These are phyloP conservation scores for Cremastinae sp. DNA, from an alignment of 2,888 invertebrate genomes.

Conservation along the genomic window DNA sequence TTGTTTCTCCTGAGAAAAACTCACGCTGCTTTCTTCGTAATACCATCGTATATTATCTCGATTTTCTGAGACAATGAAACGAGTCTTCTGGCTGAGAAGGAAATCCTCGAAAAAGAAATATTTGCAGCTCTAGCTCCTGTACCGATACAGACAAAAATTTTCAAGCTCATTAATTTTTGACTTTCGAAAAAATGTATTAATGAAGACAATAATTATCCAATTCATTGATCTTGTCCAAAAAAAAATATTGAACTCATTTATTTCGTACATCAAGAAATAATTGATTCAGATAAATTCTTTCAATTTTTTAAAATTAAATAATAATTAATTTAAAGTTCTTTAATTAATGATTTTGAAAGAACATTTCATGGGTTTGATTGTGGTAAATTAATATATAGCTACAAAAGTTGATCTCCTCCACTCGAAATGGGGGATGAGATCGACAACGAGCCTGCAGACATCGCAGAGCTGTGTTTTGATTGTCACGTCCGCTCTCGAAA, in stretches of 20 bases:
- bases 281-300: too few species aligned
- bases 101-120: conserved; percentile 16
- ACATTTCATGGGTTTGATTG: not conserved
- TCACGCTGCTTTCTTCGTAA: conserved; percentile 3
- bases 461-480: conserved; percentile 28
- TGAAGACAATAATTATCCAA: too few species aligned
- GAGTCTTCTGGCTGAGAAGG: conserved; percentile 10
- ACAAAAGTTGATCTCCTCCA: not conserved
- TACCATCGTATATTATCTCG: conserved; percentile 18
- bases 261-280: too few species aligned
- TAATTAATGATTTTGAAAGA: too few species aligned
- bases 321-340: too few species aligned
- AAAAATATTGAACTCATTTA: too few species aligned
- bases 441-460: conserved; percentile 25
- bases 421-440: conserved; percentile 20
- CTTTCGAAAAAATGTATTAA: too few species aligned
- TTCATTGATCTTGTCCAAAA: too few species aligned
- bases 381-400: not conserved
- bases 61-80: conserved; percentile 35
- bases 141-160: too few species aligned
- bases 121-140: not conserved
- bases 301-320: too few species aligned
- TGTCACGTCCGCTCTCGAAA: conserved; percentile 47
- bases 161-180: too few species aligned
- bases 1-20: conserved; percentile 39